These are phyloP conservation scores for Spea multiplicata DNA, from an alignment of 2,113 vertebrate species.

Conservation along the genomic window DNA sequence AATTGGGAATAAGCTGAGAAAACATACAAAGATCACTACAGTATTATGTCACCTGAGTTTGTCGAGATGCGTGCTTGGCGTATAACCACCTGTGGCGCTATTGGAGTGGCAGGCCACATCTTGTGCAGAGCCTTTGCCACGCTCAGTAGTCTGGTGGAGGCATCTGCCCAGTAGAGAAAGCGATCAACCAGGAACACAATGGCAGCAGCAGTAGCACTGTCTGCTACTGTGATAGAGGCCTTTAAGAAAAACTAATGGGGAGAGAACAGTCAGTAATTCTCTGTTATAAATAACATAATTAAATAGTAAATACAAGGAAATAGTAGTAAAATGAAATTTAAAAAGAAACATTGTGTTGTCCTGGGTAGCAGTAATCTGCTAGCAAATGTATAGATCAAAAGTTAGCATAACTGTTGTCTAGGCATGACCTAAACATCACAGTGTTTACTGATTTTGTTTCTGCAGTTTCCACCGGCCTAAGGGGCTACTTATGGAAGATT, in stretches of 20 bases:
- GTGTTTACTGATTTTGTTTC: too few species aligned
- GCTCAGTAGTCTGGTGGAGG: conserved; percentile 73
- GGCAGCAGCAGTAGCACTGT: conserved; percentile 66
- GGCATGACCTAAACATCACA: too few species aligned
- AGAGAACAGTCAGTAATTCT: background rate
- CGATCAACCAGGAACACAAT: conserved; percentile 82
- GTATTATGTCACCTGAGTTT: conserved; percentile 72
- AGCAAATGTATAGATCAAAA: too few species aligned
- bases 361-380: too few species aligned
- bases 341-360: too few species aligned
- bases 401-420: too few species aligned
- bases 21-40: conserved; percentile 1
- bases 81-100: conserved; percentile 88
- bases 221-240: conserved; percentile 68
- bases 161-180: conserved; percentile 84
- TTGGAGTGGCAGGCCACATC: conserved; percentile 63
- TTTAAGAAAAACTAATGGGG: conserved; percentile 71
- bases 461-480: too few species aligned
- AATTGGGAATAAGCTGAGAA: conserved; percentile 27
- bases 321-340: too few species aligned
- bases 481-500: too few species aligned
- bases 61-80: conserved; percentile 82
- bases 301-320: too few species aligned
- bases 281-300: too few species aligned
- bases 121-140: conserved; percentile 77